Evolutionary conservation across 2,113 vertebrate genomes (phyloP).

Genomic region (Phylloscopus trochiloides): DNA sequence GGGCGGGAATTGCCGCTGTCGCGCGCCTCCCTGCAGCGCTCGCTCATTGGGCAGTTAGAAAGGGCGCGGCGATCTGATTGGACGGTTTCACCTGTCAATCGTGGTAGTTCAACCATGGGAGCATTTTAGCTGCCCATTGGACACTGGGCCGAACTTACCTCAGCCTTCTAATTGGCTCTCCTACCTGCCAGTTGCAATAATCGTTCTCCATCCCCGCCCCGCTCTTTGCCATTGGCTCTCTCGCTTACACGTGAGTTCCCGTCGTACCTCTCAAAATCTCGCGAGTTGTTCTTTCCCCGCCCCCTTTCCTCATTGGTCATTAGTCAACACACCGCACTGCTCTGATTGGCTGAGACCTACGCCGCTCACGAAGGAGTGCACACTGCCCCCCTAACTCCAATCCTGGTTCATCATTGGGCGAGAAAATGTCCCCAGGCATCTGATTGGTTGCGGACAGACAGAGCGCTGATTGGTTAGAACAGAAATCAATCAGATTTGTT

Average conservation of each 20-base stretch:
- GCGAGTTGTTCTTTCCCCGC: background rate
- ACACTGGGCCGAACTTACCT: rapidly evolving
- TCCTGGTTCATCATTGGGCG: constrained; percentile 38
- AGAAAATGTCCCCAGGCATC: background rate
- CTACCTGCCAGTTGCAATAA: background rate
- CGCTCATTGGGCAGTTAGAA: background rate
- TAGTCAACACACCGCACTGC: rapidly evolving
- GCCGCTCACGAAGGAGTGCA: background rate
- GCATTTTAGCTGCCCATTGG: background rate
- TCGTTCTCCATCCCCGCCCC: background rate
- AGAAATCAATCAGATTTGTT: rapidly evolving
- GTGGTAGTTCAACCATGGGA: rapidly evolving
- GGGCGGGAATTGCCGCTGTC: background rate
- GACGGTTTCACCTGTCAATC: rapidly evolving
- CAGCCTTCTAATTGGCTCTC: background rate
- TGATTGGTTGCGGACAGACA: rapidly evolving
- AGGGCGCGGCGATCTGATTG: background rate
- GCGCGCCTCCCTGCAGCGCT: background rate
- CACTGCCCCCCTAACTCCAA: background rate
- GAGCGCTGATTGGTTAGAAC: rapidly evolving
- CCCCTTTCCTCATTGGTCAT: constrained; percentile 31
- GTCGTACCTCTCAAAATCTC: background rate
- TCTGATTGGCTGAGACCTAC: background rate
- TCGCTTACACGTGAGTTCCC: background rate
- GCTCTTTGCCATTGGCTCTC: background rate